Evolutionary conservation across 2,797 vertebrate species (phyloP).

Genomic region (Diplodus puntazzo): DNA sequence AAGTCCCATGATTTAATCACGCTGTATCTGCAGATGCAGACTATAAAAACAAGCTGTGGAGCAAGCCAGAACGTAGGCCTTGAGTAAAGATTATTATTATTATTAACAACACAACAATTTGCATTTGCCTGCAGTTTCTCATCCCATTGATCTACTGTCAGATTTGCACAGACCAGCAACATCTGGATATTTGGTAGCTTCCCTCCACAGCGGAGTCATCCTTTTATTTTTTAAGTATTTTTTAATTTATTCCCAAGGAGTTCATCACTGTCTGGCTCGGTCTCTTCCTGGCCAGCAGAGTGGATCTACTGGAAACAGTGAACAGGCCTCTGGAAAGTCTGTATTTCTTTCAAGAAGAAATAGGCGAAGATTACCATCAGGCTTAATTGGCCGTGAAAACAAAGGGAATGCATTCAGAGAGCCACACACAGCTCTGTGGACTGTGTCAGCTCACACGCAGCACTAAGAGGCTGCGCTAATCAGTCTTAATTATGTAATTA

Average conservation of each 20-base stretch:
- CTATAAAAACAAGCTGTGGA: background rate
- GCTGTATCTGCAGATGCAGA: background rate
- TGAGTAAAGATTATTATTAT: background rate
- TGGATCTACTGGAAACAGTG: conserved; percentile 44
- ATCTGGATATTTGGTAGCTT: conserved; percentile 24
- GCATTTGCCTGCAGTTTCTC: background rate
- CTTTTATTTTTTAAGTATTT: background rate
- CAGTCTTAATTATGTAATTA: conserved; percentile 61
- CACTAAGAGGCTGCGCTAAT: conserved; percentile 56
- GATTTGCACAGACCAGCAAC: conserved; percentile 1
- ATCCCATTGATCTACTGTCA: background rate
- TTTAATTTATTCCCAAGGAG: conserved; percentile 9
- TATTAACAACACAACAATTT: background rate
- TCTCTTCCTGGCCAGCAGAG: conserved; percentile 26
- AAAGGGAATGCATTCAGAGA: conserved; percentile 34
- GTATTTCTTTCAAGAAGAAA: conserved; percentile 21
- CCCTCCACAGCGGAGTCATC: conserved; percentile 20
- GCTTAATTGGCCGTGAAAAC: conserved; percentile 53
- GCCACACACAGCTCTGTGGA: conserved; percentile 39
- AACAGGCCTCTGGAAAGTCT: conserved; percentile 36
- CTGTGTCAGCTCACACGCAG: conserved; percentile 34
- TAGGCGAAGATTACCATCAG: conserved; percentile 46
- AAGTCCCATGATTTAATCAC: background rate
- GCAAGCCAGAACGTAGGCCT: background rate
- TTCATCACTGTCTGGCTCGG: conserved; percentile 24